Conservation (phyloP, 2,113 vertebrate species). For the Asarcornis scutulata region DNA sequence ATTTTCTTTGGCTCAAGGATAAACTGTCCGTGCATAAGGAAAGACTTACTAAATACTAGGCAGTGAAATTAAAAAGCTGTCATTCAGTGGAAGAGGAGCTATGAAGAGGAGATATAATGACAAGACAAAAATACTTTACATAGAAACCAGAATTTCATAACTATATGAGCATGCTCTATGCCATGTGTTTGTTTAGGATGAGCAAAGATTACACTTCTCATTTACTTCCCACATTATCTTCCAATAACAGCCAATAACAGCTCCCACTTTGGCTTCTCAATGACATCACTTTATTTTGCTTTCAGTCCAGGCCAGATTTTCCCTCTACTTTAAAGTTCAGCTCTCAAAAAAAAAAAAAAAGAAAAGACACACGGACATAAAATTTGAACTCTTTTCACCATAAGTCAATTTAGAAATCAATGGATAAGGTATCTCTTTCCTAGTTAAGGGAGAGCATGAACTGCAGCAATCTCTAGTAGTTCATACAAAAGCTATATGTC, state of each 20-base stretch:
- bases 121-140: not conserved
- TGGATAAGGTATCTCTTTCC: not conserved
- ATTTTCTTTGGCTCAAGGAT: not conserved
- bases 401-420: not conserved
- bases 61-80: not conserved
- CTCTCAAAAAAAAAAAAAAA: not conserved
- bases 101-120: not conserved
- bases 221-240: not conserved
- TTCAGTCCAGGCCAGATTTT: not conserved
- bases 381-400: not conserved
- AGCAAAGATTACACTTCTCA: not conserved
- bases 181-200: not conserved
- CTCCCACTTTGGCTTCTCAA: not conserved
- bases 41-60: not conserved
- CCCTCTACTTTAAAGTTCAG: not conserved
- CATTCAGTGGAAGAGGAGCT: not conserved
- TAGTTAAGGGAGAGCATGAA: not conserved
- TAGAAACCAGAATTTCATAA: not conserved
- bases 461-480: not conserved
- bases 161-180: not conserved
- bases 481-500: not conserved
- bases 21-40: not conserved
- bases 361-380: not conserved
- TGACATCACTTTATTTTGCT: not conserved
- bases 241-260: rapidly evolving